Base-by-base conservation (phyloP, 2,797 vertebrate species). In the Bryconaethiops microstoma region DNA sequence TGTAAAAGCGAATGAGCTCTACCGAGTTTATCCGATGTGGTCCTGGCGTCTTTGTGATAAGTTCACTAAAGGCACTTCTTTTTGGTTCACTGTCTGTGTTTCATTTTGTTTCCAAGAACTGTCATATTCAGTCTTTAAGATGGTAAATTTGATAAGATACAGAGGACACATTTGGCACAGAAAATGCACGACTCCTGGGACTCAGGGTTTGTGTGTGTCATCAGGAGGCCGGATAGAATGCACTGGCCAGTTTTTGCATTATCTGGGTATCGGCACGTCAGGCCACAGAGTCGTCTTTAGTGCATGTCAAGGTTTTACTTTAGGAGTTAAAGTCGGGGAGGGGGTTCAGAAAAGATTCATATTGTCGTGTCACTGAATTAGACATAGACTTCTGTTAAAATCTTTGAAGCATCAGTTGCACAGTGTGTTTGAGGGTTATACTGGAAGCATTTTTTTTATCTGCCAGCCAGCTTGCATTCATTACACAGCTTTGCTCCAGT, bases 401-500 rank as follows among this genome's bases (percentile, higher is more conserved):
- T 74, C 77, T 85, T 82, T 84, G 52, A 68, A 82, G 71, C 59
- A 65, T 80, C 64, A 78, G 62, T 74, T 69, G 74, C 48, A 69
- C 79, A 63, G 65, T 85, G 77, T 82, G 82, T 77, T 73, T 68
- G 80, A 79, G 60, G 75, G 78, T 84, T 78, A 75, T 82, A 78
- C 79, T 85, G 79, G 69, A 83, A 83, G 79, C 83, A 78, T 74
- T 82, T 83, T n/a, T 78, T 86, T 83, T 82, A 85, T 87, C 83
- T 80, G 59, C 70, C 64, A 82, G 79, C 86, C 80, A 76, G 83
- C 83, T 81, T 85, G 82, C 86, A 85, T 87, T 87, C 86, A 87
- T 87, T 85, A 87, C 48, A 59, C 65, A 82, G 86, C 74, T 76
- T 80, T 80, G 86, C 84, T 84, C 83, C 82, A 85, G 71, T 4